Conservation (phyloP, 2,888 invertebrate species). For the Ormia ochracea region DNA sequence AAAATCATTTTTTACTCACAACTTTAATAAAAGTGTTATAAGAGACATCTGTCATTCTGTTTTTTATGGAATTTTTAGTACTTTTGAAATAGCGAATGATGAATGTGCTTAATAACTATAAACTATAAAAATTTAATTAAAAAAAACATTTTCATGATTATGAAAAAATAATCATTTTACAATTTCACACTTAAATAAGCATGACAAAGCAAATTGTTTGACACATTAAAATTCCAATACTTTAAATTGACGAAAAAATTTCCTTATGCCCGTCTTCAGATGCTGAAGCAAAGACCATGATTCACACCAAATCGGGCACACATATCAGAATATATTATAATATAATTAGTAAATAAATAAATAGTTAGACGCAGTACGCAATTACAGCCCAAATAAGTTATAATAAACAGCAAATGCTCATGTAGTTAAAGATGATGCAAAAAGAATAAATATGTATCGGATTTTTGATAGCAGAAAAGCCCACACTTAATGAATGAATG, state of each 20-base stretch:
- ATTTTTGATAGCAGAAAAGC: conserved; percentile 17
- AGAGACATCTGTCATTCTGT: too few species aligned
- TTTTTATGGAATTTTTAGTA: too few species aligned
- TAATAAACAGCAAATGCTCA: not conserved
- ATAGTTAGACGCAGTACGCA: conserved; percentile 6
- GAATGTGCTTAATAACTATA: not conserved
- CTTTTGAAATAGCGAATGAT: not conserved
- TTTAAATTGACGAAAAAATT: conserved; percentile 42
- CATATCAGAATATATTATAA: not conserved
- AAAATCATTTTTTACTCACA: too few species aligned
- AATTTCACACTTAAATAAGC: conserved; percentile 45
- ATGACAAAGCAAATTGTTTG: conserved; percentile 58
- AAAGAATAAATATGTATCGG: conserved; percentile 31
- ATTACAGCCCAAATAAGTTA: not conserved
- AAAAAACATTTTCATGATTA: conserved; percentile 11
- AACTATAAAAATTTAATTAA: conserved; percentile 1
- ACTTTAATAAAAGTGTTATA: too few species aligned
- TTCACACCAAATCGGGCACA: conserved; percentile 43
- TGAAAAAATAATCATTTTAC: conserved; percentile 20
- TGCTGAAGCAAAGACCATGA: not conserved
- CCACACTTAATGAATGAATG: conserved; percentile 19
- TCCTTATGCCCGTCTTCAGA: not conserved
- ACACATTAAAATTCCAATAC: conserved; percentile 51
- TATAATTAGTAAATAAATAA: not conserved
- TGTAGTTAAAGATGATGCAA: not conserved